These are phyloP conservation scores for Neoitamus cyanurus DNA, from an alignment of 2,888 invertebrate genomes.

Conservation along the genomic window DNA sequence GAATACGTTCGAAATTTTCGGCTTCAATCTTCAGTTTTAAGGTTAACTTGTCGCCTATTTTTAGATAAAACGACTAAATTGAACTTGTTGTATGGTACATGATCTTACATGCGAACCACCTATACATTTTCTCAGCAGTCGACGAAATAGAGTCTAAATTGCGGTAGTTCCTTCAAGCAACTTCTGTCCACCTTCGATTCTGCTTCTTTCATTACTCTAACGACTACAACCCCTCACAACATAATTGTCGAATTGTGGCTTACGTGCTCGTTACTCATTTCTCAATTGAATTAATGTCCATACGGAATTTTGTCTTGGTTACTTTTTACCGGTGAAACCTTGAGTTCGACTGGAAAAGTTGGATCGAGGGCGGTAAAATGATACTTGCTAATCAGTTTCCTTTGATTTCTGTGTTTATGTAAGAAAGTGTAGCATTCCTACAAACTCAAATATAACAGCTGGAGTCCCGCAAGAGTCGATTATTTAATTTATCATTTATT, in stretches of 20 bases:
- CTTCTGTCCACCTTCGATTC: too few species aligned
- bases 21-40: background rate
- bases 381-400: background rate
- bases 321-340: background rate
- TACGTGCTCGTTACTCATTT: too few species aligned
- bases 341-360: background rate
- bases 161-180: too few species aligned
- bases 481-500: too few species aligned
- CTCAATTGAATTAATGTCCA: background rate
- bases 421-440: background rate
- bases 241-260: too few species aligned
- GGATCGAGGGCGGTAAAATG: background rate
- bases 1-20: background rate
- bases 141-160: background rate
- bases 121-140: background rate
- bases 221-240: too few species aligned
- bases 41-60: slow-evolving; percentile 4
- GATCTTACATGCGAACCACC: background rate
- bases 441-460: too few species aligned
- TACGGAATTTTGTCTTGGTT: background rate
- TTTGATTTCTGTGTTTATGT: background rate
- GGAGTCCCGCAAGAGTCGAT: too few species aligned
- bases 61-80: background rate
- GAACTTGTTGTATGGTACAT: background rate
- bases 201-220: too few species aligned